Evolutionary conservation across 2,888 invertebrate species (phyloP), one percentile per base, ranked within the genome.

Genomic region (Auanema sp.): DNA sequence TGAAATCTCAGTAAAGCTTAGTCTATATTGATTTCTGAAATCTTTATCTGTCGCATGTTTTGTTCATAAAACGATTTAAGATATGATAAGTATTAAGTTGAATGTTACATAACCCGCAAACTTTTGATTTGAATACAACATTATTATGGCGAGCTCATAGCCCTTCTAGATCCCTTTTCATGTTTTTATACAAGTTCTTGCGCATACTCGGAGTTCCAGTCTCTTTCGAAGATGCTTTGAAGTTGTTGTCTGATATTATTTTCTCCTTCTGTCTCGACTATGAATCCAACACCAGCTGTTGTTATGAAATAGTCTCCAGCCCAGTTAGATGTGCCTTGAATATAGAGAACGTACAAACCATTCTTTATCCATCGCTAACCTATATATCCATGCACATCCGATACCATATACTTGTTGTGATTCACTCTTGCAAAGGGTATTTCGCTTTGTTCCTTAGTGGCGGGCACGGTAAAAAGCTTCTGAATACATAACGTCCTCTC

Each of bases 341-440:
- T 10, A 18, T 3, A 23, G 12, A 52, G 12, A 21, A 10, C 12
- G 12, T 52, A 41, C 33, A 33, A 33, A 41, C 14, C n/a, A 33
- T 6, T 0, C 10, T 14, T 0, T 33, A 33, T 33, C 6, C 55
- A 97, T 47, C 95, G 95, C 0, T 96, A 96, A 16, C 96, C 95
- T 77, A 97, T 91, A 85, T 92, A 95, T 0, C 92, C 95, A 0
- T 89, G 88, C 47, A 89, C 88, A 78, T 97, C 96, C 0, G 96
- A 95, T 24, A 97, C 95, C 95, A 97, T 94, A 84, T 94, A 97
- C 82, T 97, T 96, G 85, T 94, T 94, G 85, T 96, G 96, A 86
- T 95, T 96, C 0, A 97, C 96, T 58, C 96, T 88, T 0, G 90
- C 89, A 86, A 86, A 93, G 0, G 95, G 94, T 69, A 96, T 94